Evolutionary conservation across 2,797 vertebrate species (phyloP), one percentile per base, ranked within the genome.

Genomic region (Gobio occitaniae): DNA sequence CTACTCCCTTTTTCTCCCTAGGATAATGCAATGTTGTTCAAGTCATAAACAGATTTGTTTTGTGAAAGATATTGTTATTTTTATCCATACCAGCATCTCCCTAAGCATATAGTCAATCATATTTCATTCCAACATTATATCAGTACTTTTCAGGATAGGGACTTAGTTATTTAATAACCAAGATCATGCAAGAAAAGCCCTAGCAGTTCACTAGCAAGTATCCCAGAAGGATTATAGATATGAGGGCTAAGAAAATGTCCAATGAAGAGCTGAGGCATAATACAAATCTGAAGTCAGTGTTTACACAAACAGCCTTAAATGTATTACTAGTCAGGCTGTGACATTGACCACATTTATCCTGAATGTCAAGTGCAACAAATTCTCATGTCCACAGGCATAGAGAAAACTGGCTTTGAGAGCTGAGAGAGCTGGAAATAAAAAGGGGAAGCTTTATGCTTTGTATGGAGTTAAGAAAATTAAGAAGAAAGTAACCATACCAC

Each of bases 1-100:
- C 91, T 92, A 81, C 94, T 96, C 89, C 98, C 98, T 86, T 97
- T 98, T 89, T 94, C 94, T 83, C 98, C 98, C 98, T 99, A 89
- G 87, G 90, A 90, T 89, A 59, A 61, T 19, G 29, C 25, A 82
- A 59, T 32, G 52, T 38, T 72, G 52, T 48, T 82, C 68, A 61
- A 82, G 19, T 38, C 68, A 81, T 71, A 59, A 81, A 71, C 50
- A 54, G 21, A 56, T 56, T 74, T n/a, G 17, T 74, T 48, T 61
- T 71, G 17, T 61, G 8, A 48, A 63, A 54, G 17, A 47, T 72
- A 72, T 32, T 47, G n/a, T 72, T 72, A 41, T 52, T 38, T 68
- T 80, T 47, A 56, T 59, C 54, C 68, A 59, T 72, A 47, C n/a
- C 54, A 72, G 16, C 16, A 82, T 82, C 52, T 82, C 38, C 2